These are phyloP conservation scores for Campoletis raptor DNA, from an alignment of 2,888 invertebrate species.

Conservation along the genomic window DNA sequence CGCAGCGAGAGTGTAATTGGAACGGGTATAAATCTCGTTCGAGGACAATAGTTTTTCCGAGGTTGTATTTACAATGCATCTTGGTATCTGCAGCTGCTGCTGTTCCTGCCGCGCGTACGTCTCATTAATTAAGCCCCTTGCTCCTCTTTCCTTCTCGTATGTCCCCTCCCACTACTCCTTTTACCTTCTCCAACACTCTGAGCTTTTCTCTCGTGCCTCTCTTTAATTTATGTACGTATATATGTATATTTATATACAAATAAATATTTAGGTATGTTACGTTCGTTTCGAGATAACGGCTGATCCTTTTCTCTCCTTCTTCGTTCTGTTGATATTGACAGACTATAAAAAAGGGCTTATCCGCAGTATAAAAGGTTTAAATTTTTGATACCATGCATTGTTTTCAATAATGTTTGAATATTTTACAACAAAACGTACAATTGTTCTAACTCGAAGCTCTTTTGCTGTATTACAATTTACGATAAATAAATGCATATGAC, in stretches of 20 bases:
- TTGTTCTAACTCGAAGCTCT: too few relatives aligned
- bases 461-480: too few relatives aligned
- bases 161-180: conserved; percentile 56
- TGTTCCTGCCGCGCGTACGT: conserved; percentile 76
- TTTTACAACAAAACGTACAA: neutral
- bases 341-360: neutral
- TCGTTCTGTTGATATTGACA: neutral
- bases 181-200: conserved; percentile 60
- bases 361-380: neutral
- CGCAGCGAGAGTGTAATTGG: conserved; percentile 80
- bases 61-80: conserved; percentile 82
- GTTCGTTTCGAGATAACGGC: conserved; percentile 15
- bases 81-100: conserved; percentile 82
- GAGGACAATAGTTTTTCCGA: conserved; percentile 83
- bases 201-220: conserved; percentile 17
- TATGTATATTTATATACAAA: neutral
- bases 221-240: neutral
- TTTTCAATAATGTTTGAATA: neutral
- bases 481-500: too few relatives aligned
- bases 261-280: neutral
- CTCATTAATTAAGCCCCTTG: conserved; percentile 83
- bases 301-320: conserved; percentile 27
- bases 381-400: neutral
- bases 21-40: conserved; percentile 82
- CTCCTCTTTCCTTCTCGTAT: conserved; percentile 62